A percentile compares a stretch with the other conserved stretches of the same genome.
Evolutionary conservation across 2,888 invertebrate species (phyloP).

Genomic region (Meteorus cinctellus): DNA sequence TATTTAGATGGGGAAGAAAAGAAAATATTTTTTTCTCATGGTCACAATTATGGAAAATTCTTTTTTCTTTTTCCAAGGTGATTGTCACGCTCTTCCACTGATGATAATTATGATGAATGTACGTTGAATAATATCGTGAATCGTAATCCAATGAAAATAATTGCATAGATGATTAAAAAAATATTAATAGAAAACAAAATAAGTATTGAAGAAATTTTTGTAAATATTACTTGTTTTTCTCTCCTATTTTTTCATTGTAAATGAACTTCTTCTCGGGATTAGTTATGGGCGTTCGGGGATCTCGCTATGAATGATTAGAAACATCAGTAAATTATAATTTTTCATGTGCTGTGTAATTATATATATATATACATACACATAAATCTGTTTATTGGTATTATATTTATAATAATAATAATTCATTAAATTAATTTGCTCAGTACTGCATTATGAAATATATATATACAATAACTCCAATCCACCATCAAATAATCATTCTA

Average conservation of each 20-base stretch:
- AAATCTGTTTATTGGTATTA: not conserved
- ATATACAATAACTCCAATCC: not conserved
- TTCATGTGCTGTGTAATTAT: not conserved
- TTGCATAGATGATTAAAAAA: not conserved
- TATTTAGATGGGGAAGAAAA: not conserved
- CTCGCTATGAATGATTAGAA: not conserved
- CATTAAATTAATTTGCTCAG: slow-evolving; percentile 7
- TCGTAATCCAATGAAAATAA: not conserved
- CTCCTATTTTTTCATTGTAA: not conserved
- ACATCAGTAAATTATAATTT: not conserved
- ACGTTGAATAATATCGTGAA: not conserved
- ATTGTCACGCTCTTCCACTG: slow-evolving; percentile 5
- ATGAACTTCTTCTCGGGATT: not conserved
- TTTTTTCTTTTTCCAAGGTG: not conserved
- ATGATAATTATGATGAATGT: not conserved
- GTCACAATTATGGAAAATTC: not conserved
- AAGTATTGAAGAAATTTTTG: slow-evolving; percentile 2
- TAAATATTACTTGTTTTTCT: not conserved
- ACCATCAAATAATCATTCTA: not conserved
- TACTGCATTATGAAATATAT: not conserved
- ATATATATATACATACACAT: not conserved
- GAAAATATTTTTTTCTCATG: not conserved
- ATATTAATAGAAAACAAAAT: not conserved
- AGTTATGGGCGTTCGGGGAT: not conserved
- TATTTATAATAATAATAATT: slow-evolving; percentile 5